Base-by-base conservation (phyloP, 2,113 vertebrate genomes). In the Mesoclemmys tuberculata region DNA sequence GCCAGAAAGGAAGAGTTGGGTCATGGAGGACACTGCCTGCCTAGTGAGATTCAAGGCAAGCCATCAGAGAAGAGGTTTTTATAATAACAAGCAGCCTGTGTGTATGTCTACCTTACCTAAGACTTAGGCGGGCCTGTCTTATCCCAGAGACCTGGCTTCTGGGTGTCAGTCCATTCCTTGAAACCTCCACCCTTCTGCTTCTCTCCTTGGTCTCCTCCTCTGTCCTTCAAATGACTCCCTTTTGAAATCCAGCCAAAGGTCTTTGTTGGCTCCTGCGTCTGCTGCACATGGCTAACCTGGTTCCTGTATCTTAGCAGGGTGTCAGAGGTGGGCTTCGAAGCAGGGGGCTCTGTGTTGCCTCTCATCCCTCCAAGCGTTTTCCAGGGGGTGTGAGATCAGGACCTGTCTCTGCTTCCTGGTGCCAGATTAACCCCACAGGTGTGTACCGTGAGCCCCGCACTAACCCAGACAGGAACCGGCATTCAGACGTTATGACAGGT, bases 391-490 rank as follows among this genome's bases (percentile, higher is more conserved):
- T 35, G 51, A 85, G 31, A 22, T 38, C 82, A 46, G 38, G 81
- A 18, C 41, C 46, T 6, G 1, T 11, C 79, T 38, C 35, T 55
- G 27, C 80, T 51, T 58, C 35, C n/a, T 22, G 2, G 19, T 52
- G 12, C 0, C 0, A 82, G 68, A 58, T 31, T 2, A 77, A 75
- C 44, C 77, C 48, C 46, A 4, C 12, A 29, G 1, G 27, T 48
- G 48, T 4, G 52, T 75, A 52, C 26, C 68, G 49, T 21, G 31
- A 84, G 82, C 31, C 84, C 78, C n/a, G 79, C 49, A 61, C 85
- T 38, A 82, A 38, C 3, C 35, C 61, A 14, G 16, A 8, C 61
- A 68, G 18, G 61, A 61, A 35, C 35, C 61, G 8, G 31, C 18
- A 18, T n/a, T 35, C 35, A 16, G 29, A 61, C 14, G 13, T 19